A percentile compares a stretch with the other conserved stretches of the same genome.
These are phyloP conservation scores for Sarcophaga variegata DNA, from an alignment of 2,888 invertebrate species.

Conservation along the genomic window DNA sequence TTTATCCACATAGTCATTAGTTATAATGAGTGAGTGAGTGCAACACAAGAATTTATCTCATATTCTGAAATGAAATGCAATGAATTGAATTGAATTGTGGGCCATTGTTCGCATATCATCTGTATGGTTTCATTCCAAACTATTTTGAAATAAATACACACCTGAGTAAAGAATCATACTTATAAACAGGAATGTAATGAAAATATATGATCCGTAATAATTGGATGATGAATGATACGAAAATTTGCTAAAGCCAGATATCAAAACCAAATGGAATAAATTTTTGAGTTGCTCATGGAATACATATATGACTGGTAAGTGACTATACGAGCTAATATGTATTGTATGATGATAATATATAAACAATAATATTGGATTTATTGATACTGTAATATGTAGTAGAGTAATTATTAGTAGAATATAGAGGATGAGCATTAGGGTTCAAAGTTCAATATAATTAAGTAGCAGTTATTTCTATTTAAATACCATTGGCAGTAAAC, in stretches of 20 bases:
- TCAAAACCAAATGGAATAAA: too few relatives aligned
- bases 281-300: too few relatives aligned
- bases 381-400: too few relatives aligned
- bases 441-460: too few relatives aligned
- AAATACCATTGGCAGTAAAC: too few relatives aligned
- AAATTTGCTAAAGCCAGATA: not conserved
- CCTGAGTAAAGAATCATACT: conserved; percentile 6
- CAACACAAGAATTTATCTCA: conserved; percentile 3
- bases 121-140: conserved; percentile 16
- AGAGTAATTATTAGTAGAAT: too few relatives aligned
- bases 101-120: not conserved
- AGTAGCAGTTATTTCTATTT: too few relatives aligned
- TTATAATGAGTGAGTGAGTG: not conserved
- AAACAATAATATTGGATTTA: too few relatives aligned
- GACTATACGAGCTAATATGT: too few relatives aligned
- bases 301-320: too few relatives aligned
- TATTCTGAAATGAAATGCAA: not conserved
- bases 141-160: conserved; percentile 3
- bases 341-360: too few relatives aligned
- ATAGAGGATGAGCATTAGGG: too few relatives aligned
- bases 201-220: conserved; percentile 49
- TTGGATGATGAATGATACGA: conserved; percentile 39
- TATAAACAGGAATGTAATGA: conserved; percentile 18
- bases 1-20: not conserved
- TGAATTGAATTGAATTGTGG: conserved; percentile 5